Percentiles rank a stretch among this genome's conserved stretches.
These are phyloP conservation scores for Cataglyphis cursor DNA, from an alignment of 2,888 invertebrate genomes.

Conservation along the genomic window DNA sequence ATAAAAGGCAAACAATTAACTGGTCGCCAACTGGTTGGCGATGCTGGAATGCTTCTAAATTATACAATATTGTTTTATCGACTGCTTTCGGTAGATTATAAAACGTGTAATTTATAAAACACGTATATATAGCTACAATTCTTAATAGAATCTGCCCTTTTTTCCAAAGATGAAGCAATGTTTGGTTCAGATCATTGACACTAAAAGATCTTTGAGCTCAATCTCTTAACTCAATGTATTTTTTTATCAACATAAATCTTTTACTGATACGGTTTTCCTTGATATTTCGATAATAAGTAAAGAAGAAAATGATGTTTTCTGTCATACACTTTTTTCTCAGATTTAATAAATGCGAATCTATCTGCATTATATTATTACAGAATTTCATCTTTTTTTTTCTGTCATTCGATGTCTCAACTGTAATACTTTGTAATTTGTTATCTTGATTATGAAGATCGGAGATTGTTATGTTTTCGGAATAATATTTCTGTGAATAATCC, in stretches of 20 bases:
- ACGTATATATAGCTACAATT: background rate
- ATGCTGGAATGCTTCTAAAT: constrained; percentile 19
- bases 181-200: background rate
- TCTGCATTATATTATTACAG: background rate
- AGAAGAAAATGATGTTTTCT: background rate
- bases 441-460: constrained; percentile 13
- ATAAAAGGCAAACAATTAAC: constrained; percentile 22
- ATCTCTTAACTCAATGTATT: background rate
- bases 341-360: constrained; percentile 1
- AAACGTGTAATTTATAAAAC: background rate
- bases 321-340: background rate
- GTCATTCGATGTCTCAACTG: background rate
- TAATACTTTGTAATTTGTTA: background rate
- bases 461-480: background rate
- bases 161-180: no score
- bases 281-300: background rate
- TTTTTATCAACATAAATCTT: no score
- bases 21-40: background rate
- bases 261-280: background rate
- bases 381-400: background rate
- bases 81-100: constrained; percentile 5
- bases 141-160: background rate
- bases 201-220: background rate
- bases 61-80: constrained; percentile 1
- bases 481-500: background rate